Base-by-base conservation (phyloP, 2,888 invertebrate species). In the Heliconius cydno region DNA sequence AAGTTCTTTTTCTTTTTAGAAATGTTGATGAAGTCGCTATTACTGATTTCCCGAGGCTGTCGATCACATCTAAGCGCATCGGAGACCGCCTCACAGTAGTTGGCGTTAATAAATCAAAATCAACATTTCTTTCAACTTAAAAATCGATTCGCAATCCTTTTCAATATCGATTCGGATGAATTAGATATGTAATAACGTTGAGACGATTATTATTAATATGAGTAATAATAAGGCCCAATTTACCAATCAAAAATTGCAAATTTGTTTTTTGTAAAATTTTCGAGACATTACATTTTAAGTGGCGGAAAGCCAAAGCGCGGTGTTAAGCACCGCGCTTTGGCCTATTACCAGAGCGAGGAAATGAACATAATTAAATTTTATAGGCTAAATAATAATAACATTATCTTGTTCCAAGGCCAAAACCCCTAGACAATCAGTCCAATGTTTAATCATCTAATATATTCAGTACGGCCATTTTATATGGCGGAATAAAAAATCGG, bases 1-100 rank as follows among this genome's bases (percentile, higher is more conserved):
- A 75, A 13, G 10, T 66, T 66, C 41, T 66, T 76, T 63, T 76
- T 66, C 25, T 66, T 41, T n/a, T 57, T 73, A 34, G 60, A 73
- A 73, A 34, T n/a, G 38, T 60, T 73, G 60, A 73, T 73, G 79
- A 76, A 76, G 71, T 34, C 25, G 81, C 70, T 70, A 82, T 82
- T 82, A 82, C 82, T 81, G 81, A 82, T 82, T 79, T 74, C 79
- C 70, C 19, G 77, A 73, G 82, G 63, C 79, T 82, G 81, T 81
- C 82, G 82, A 82, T 82, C 82, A 81, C 76, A 41, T 68, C 60
- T 81, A 66, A 81, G 79, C 82, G 82, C 79, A 81, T 80, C 82
- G 82, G 79, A 77, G 78, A 74, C 38, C 60, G 67, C 78, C 78
- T 79, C 79, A 72, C 75, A 66, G 66, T 71, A 66, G 74, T 67